phyloP scores from a whole-genome alignment of 2,797 vertebrate species.

The Bufotes viridis region DNA sequence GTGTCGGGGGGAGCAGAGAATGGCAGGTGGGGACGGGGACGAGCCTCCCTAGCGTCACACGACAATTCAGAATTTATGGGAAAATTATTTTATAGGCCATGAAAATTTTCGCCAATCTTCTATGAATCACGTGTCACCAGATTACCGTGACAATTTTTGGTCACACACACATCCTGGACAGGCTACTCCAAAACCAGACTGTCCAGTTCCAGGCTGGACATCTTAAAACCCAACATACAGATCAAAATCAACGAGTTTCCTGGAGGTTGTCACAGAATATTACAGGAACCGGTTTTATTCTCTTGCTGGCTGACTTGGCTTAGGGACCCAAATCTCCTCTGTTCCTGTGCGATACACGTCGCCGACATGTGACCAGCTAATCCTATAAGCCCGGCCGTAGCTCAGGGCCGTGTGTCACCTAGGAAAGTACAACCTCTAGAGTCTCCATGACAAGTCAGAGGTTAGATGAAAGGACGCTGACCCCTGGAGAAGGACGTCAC shows the following conservation, averaged over 20 bases:
- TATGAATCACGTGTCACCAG: not conserved
- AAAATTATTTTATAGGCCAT: too few relatives aligned
- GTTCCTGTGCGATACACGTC: not conserved
- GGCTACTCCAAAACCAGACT: not conserved
- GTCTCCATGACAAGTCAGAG: too few relatives aligned
- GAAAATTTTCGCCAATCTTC: not conserved
- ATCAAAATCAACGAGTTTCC: not conserved
- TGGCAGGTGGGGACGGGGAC: too few relatives aligned
- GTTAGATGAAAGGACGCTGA: too few relatives aligned
- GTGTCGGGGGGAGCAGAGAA: too few relatives aligned
- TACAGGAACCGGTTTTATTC: not conserved
- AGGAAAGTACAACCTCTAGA: not conserved
- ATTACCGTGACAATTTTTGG: not conserved
- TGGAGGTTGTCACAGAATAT: not conserved
- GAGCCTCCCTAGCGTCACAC: too few relatives aligned
- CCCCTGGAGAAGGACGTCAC: too few relatives aligned
- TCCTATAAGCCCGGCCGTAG: not conserved
- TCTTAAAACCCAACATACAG: not conserved
- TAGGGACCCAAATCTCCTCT: not conserved
- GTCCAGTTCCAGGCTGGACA: not conserved
- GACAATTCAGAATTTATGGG: too few relatives aligned
- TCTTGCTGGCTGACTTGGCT: not conserved
- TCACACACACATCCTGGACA: not conserved
- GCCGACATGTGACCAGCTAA: too few relatives aligned
- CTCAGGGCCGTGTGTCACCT: not conserved